Evolutionary conservation across 2,113 vertebrate genomes (phyloP), one percentile per base, ranked within the genome.

Genomic region (Piprites chloris): DNA sequence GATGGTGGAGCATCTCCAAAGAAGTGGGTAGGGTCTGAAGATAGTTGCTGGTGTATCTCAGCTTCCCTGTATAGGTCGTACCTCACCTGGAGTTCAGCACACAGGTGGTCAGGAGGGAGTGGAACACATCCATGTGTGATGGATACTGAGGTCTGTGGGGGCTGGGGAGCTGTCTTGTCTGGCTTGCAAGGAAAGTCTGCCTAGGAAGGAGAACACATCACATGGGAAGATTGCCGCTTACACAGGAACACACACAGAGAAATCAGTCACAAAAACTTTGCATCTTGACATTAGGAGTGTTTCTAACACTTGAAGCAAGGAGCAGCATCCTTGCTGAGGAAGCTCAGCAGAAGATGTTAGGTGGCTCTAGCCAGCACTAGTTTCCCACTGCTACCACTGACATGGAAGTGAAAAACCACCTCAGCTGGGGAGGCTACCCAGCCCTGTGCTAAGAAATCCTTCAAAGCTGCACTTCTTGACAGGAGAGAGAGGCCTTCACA

Each of bases 401-500:
- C 4, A 5, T 16, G 18, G 56, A 58, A 80, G 30, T 35, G 59
- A 79, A 76, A 80, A 49, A 21, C 5, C 14, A 24, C 21, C 59
- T 90, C 16, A 59, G 9, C 9, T 79, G 42, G 23, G 14, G 14
- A 71, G 9, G 37, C 20, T 56, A 30, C 32, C 44, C 41, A 50
- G 5, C 14, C 10, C 32, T 46, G 41, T 71, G 65, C 19, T 12
- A 39, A 55, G 32, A 76, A 49, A 62, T 13, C 39, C 28, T 63
- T 80, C 47, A 63, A 68, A 90, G 26, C 30, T 52, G 7, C 37
- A 4, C 62, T 44, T 63, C 27, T 55, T 55, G 62, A 11, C 95
- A 99, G 99, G 99, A 99, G 59, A 98, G 98, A 18, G 99, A 99
- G 92, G 98, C 97, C 12, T 99, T 99, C 95, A 99, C 98, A 24